Conservation (phyloP, 2,113 vertebrate species). For the Lampris incognitus region DNA sequence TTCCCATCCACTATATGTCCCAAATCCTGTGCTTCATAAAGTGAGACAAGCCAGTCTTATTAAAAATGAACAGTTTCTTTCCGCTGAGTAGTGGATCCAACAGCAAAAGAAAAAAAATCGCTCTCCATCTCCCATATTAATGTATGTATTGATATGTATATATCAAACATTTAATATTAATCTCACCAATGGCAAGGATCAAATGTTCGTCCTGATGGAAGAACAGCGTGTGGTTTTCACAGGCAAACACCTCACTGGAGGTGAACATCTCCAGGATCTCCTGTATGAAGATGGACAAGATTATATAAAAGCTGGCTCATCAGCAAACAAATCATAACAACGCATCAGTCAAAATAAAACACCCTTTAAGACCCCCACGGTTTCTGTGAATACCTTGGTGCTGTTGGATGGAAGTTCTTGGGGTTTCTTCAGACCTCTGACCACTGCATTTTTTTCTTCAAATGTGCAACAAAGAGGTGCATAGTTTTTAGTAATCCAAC, state of each 20-base stretch:
- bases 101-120: no score
- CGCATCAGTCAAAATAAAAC: not conserved
- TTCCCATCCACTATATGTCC: no score
- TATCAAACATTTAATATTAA: no score
- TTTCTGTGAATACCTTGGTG: conserved; percentile 47
- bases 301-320: no score
- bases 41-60: no score
- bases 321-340: no score
- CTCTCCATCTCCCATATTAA: no score
- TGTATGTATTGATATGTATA: no score
- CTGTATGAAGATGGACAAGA: conserved; percentile 27
- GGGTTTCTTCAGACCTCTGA: conserved; percentile 58
- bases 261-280: conserved; percentile 44
- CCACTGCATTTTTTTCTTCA: conserved; percentile 52
- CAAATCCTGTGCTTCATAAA: no score
- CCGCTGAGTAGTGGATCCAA: no score
- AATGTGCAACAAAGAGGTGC: not conserved
- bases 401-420: not conserved
- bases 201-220: conserved; percentile 70
- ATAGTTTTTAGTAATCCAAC: no score
- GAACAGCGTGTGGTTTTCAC: conserved; percentile 70
- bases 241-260: conserved; percentile 66
- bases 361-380: not conserved
- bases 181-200: conserved; percentile 73
- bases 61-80: no score